Percentiles rank a stretch among this genome's conserved stretches.
phyloP scores from a whole-genome alignment of 2,113 vertebrate genomes.

The Sula dactylatra region DNA sequence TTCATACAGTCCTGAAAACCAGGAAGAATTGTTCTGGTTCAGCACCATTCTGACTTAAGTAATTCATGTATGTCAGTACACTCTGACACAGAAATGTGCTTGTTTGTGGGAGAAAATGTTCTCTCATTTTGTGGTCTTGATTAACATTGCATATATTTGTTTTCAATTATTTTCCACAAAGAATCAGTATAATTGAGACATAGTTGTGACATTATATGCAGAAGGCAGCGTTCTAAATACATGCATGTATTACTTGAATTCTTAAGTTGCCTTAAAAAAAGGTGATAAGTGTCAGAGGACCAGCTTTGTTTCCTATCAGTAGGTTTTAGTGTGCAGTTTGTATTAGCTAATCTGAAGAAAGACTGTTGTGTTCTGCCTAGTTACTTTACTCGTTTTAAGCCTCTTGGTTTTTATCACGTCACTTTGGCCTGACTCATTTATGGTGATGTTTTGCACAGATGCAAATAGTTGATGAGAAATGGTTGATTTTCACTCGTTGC shows the following conservation, averaged over 20 bases:
- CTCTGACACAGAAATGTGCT: not conserved
- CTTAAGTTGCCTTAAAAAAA: not conserved
- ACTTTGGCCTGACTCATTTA: not conserved
- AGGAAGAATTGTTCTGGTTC: not conserved
- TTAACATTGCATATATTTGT: not conserved
- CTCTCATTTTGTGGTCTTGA: not conserved
- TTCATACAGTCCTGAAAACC: fast-evolving
- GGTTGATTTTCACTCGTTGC: not conserved
- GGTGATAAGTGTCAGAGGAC: not conserved
- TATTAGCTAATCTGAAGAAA: not conserved
- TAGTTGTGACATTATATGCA: not conserved
- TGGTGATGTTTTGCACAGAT: not conserved
- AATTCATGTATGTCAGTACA: not conserved
- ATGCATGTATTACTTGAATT: not conserved
- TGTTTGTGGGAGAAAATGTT: not conserved
- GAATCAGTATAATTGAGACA: not conserved
- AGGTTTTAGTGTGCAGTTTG: not conserved
- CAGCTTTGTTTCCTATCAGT: not conserved
- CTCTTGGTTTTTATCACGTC: not conserved
- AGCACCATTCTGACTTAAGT: not conserved
- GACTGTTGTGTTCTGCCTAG: not conserved
- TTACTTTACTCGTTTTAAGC: not conserved
- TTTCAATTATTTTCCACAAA: not conserved
- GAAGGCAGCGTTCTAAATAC: not conserved
- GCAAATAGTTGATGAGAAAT: not conserved